phyloP scores from a whole-genome alignment of 2,113 vertebrate genomes.

The Elephas maximus region DNA sequence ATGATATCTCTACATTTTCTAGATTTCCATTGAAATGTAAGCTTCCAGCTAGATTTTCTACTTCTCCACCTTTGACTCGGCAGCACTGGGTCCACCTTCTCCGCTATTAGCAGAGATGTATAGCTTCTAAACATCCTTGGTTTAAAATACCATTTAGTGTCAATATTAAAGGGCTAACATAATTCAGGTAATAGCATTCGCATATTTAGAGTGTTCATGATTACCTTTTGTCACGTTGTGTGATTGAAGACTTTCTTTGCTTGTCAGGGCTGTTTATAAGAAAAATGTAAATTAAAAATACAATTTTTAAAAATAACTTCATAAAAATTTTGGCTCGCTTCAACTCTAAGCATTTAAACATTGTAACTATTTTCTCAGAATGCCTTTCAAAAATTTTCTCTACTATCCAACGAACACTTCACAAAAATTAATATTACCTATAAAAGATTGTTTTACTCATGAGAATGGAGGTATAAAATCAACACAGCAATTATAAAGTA shows the following conservation, averaged over 20 bases:
- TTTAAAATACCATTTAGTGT: background rate
- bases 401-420: background rate
- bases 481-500: background rate
- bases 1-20: background rate
- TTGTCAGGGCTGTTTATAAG: slow-evolving; percentile 61
- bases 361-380: background rate
- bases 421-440: background rate
- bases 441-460: background rate
- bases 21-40: background rate
- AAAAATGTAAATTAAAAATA: slow-evolving; percentile 35
- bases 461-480: background rate
- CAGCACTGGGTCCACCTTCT: background rate
- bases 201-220: background rate
- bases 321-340: background rate
- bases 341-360: background rate
- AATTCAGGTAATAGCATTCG: background rate
- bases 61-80: background rate
- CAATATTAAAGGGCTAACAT: background rate
- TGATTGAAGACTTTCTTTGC: slow-evolving; percentile 80
- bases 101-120: background rate
- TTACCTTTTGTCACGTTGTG: slow-evolving; percentile 87
- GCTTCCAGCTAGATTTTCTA: background rate
- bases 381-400: background rate
- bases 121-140: background rate
- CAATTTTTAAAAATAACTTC: slow-evolving; percentile 12